These are phyloP conservation scores for Datnioides undecimradiatus DNA, from an alignment of 2,113 vertebrate genomes.

Conservation along the genomic window DNA sequence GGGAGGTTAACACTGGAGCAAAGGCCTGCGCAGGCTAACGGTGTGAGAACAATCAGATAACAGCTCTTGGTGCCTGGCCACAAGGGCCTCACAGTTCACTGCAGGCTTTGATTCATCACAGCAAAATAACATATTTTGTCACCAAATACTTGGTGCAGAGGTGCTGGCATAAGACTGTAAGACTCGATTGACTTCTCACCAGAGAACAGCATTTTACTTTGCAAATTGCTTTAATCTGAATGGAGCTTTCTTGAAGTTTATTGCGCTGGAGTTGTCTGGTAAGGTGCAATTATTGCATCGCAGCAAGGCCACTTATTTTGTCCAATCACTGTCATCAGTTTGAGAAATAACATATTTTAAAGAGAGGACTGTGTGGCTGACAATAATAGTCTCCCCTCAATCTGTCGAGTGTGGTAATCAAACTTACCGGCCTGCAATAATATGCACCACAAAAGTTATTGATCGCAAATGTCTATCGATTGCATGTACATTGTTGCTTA, in stretches of 20 bases:
- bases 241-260: slow-evolving; percentile 28
- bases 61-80: slow-evolving; percentile 26
- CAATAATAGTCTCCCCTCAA: slow-evolving; percentile 36
- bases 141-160: not conserved
- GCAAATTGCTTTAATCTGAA: slow-evolving; percentile 30
- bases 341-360: slow-evolving; percentile 30
- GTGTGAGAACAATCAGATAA: slow-evolving; percentile 62
- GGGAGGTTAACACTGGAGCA: slow-evolving; percentile 58
- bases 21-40: slow-evolving; percentile 36
- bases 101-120: slow-evolving; percentile 37
- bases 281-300: slow-evolving; percentile 44
- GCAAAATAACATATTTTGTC: slow-evolving; percentile 43
- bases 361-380: slow-evolving; percentile 13
- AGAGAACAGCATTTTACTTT: slow-evolving; percentile 31
- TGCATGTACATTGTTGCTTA: slow-evolving; percentile 48
- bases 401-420: slow-evolving; percentile 38
- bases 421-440: slow-evolving; percentile 45
- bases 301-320: slow-evolving; percentile 44
- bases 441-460: slow-evolving; percentile 44
- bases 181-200: slow-evolving; percentile 22
- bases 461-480: slow-evolving; percentile 67
- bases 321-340: slow-evolving; percentile 36
- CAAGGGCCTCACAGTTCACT: slow-evolving; percentile 14
- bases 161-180: not conserved
- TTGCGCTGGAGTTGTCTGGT: slow-evolving; percentile 13